Evolutionary conservation across 2,113 vertebrate genomes (phyloP), one percentile per base, ranked within the genome.

Genomic region (Mobula birostris): DNA sequence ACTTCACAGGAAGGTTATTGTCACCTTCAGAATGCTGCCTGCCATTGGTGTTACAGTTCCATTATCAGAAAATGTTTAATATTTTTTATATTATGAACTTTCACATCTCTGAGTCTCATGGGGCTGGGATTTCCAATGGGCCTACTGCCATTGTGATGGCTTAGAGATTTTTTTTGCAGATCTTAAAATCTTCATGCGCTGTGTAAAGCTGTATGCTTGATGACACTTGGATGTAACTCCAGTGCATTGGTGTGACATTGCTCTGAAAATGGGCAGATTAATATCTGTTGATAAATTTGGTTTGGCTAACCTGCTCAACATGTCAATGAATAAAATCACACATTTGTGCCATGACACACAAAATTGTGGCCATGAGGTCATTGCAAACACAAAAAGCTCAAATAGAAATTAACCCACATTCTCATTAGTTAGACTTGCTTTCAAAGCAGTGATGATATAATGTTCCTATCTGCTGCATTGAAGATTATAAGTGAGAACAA

Each of bases 41-140:
- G 29, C 40, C 48, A 58, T 85, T 58, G 82, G 82, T 85, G 48
- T 85, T 85, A 85, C 21, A 85, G 48, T 85, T 85, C 56, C 83
- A 87, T 87, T 87, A 87, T 87, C 83, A n/a, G 83, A 87, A 61
- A 87, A 87, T 87, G 56, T 61, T 61, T 87, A 87, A 87, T 48
- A 48, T 87, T 87, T 24, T 87, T 61, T 87, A 87, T 61, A 87
- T 87, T 87, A 87, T 87, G 83, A 87, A 87, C 83, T 87, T 87
- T 87, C 83, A 87, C 83, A 87, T 4, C 83, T 8, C 83, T 29
- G 83, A 87, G 1, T 87, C 83, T 87, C 83, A 87, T 61, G 83
- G 83, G 83, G 83, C 56, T n/a, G 56, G 83, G 27, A 56, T 87
- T 61, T 87, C 24, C 56, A n/a, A 8, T 61, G 83, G 48, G 11